Evolutionary conservation across 2,113 vertebrate genomes (phyloP), one percentile per base, ranked within the genome.

Genomic region (Verasper variegatus): DNA sequence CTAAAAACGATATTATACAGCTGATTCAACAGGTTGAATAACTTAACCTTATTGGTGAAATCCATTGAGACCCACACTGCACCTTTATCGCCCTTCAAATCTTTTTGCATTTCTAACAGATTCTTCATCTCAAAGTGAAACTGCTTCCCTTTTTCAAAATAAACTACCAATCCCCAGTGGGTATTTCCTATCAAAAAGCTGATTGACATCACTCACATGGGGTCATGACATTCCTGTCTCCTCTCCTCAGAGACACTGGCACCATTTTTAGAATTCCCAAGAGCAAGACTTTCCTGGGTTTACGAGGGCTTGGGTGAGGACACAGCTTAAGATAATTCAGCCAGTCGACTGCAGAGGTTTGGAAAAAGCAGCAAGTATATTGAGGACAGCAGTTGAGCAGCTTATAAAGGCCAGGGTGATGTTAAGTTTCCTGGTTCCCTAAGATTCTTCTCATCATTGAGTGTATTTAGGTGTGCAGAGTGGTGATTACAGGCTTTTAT

Each of bases 181-280:
- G 51, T 61, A 67, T 90, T 77, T 89, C 72, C 76, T 62, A 27
- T 89, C 75, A 88, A 80, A 89, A 75, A 76, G 54, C 76, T 88
- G 89, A 90, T 78, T 87, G 84, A 87, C 86, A 89, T 91, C 76
- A 88, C 81, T 92, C 83, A 90, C 86, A 77, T 9, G 68, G 87
- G 86, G 88, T 92, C 88, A 88, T 81, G 88, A 92, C 87, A 93
- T 93, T 92, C 88, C 80, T 60, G 74, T 72, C 77, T 78, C 82
- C 70, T 77, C 74, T 71, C 63, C 31, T 71, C 52, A 15, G 71
- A 90, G 83, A 83, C 82, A 87, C 74, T 78, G 86, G 89, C 74
- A 89, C 88, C 86, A 90, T 91, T 92, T 93, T 87, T 82, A 81
- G 88, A 82, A 83, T 88, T 90, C 89, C 85, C 82, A 40, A 72